phyloP scores from a whole-genome alignment of 1,140 invertebrate species.

The Parasteatoda tepidariorum region DNA sequence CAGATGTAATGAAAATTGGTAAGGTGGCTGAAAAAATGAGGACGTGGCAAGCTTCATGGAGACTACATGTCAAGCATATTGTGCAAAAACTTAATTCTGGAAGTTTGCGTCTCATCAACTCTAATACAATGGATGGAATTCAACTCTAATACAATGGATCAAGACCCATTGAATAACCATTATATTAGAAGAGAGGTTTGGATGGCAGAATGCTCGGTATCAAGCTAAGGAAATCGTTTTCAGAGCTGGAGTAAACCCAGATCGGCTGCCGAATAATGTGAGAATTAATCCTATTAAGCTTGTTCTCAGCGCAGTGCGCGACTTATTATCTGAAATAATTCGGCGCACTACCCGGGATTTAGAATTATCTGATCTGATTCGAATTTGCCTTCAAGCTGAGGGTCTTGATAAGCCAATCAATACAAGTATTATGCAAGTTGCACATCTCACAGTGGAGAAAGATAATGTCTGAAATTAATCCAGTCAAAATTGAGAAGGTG shows the following conservation, averaged over 20 bases:
- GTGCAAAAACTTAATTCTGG: background rate
- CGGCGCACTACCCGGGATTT: background rate
- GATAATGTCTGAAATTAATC: background rate
- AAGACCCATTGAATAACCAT: too few relatives aligned
- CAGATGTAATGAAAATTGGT: background rate
- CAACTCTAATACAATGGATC: too few relatives aligned
- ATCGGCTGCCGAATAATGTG: too few relatives aligned
- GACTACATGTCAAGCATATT: background rate
- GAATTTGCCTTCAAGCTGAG: background rate
- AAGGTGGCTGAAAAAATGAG: background rate
- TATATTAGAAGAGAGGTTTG: too few relatives aligned
- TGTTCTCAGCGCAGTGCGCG: too few relatives aligned
- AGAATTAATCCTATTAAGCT: too few relatives aligned
- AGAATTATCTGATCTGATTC: background rate
- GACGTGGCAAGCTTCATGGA: background rate
- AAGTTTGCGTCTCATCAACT: background rate
- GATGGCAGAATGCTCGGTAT: too few relatives aligned
- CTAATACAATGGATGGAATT: background rate
- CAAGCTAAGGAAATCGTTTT: too few relatives aligned
- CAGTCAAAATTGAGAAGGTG: background rate
- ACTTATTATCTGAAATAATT: too few relatives aligned
- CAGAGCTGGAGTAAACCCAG: too few relatives aligned
- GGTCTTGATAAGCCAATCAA: background rate
- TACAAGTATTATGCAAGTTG: background rate
- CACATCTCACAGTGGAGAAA: background rate